Conservation (phyloP, 2,797 vertebrate genomes). For the Mus minutoides region DNA sequence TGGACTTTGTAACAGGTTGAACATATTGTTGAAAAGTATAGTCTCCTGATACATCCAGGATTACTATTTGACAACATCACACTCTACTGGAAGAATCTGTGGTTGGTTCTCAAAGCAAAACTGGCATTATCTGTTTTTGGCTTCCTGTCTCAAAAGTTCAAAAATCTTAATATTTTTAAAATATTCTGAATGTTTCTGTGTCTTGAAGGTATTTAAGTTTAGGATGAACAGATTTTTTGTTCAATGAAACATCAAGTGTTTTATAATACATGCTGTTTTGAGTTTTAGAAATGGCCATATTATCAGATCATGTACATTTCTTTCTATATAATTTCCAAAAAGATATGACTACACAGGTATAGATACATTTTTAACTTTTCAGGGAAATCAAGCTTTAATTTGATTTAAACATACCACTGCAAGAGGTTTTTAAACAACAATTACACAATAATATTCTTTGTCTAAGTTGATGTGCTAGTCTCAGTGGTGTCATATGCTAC, state of each 20-base stretch:
- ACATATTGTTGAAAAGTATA: neutral
- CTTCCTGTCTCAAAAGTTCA: neutral
- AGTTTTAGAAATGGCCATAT: neutral
- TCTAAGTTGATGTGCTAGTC: neutral
- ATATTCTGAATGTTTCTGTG: neutral
- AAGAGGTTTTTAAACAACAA: neutral
- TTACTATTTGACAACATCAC: neutral
- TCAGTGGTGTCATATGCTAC: neutral
- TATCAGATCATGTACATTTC: neutral
- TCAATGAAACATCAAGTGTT: neutral
- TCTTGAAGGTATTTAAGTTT: neutral
- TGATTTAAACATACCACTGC: neutral
- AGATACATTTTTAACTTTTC: neutral
- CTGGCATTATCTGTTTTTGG: neutral
- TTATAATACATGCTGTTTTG: neutral
- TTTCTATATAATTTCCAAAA: neutral
- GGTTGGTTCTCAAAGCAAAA: neutral
- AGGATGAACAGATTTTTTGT: neutral
- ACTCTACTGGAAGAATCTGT: neutral
- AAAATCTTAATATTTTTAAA: neutral
- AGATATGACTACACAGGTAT: neutral
- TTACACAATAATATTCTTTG: neutral
- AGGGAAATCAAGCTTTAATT: neutral
- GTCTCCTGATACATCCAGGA: neutral
- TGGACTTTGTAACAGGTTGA: neutral